A percentile compares a stretch with the other conserved stretches of the same genome.
These are phyloP conservation scores for Hololepta plana DNA, from an alignment of 2,888 invertebrate species.

Conservation along the genomic window DNA sequence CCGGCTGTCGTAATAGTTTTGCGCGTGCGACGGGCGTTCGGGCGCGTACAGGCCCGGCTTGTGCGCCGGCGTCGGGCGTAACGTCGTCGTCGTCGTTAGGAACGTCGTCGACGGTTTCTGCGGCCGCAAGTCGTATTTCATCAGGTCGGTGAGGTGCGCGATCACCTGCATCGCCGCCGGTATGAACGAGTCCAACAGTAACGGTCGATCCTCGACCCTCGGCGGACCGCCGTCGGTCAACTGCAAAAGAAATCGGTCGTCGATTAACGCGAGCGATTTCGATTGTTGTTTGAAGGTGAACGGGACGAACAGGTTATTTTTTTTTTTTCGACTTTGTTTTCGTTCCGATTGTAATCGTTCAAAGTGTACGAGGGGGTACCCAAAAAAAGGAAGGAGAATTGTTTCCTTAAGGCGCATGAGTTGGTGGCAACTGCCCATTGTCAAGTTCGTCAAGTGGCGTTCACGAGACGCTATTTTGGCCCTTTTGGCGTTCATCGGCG, in stretches of 20 bases:
- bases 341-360: too few species aligned
- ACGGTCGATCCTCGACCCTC: constrained; percentile 28
- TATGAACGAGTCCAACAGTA: constrained; percentile 39
- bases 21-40: constrained; percentile 25
- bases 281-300: too few species aligned
- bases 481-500: too few species aligned
- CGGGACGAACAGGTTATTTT: too few species aligned
- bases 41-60: constrained; percentile 37
- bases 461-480: too few species aligned
- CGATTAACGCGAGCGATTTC: too few species aligned
- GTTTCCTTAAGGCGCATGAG: too few species aligned
- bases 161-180: constrained; percentile 52
- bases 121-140: constrained; percentile 34
- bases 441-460: too few species aligned
- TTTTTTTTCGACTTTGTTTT: too few species aligned
- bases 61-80: constrained; percentile 20
- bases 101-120: constrained; percentile 12
- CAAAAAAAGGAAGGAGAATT: too few species aligned
- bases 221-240: constrained; percentile 16
- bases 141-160: constrained; percentile 39
- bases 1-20: constrained; percentile 9
- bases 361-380: too few species aligned
- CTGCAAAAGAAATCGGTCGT: constrained; percentile 6
- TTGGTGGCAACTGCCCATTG: too few species aligned
- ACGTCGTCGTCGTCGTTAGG: constrained; percentile 18